Evolutionary conservation across 2,797 vertebrate species (phyloP).

Genomic region (Urocyon cinereoargenteus): DNA sequence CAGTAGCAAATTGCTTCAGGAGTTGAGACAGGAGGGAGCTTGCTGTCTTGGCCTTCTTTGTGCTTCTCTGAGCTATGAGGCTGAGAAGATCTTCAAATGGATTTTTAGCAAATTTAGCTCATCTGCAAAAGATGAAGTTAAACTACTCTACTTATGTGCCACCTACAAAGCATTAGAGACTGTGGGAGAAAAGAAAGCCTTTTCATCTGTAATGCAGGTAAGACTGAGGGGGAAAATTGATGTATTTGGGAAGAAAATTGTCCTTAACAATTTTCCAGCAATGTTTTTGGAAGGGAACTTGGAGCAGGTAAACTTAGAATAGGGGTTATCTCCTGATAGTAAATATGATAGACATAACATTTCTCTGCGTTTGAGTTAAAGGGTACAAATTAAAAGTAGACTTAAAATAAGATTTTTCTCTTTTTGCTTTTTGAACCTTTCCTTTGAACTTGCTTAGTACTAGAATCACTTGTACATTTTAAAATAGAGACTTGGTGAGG

Average conservation of each 20-base stretch:
- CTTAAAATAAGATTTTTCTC: slow-evolving; percentile 33
- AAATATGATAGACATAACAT: not conserved
- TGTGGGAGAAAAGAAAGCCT: slow-evolving; percentile 98
- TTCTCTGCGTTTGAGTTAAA: slow-evolving; percentile 49
- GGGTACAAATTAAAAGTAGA: not conserved
- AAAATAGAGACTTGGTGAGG: not conserved
- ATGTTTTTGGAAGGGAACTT: not conserved
- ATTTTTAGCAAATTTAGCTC: slow-evolving; percentile 97
- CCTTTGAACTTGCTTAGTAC: slow-evolving; percentile 52
- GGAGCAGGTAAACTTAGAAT: not conserved
- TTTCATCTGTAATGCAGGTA: slow-evolving; percentile 99
- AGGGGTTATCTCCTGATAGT: not conserved
- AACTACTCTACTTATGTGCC: slow-evolving; percentile 96
- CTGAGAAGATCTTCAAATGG: slow-evolving; percentile 99
- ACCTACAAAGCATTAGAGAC: slow-evolving; percentile 96
- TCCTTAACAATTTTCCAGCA: not conserved
- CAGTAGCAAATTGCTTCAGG: slow-evolving; percentile 99
- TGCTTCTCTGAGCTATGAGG: slow-evolving; percentile 96
- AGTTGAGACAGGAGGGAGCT: slow-evolving; percentile 97
- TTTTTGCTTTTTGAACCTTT: slow-evolving; percentile 37
- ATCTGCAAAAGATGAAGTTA: slow-evolving; percentile 97
- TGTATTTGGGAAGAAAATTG: slow-evolving; percentile 48
- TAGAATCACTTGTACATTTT: slow-evolving; percentile 31
- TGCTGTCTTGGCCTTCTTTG: slow-evolving; percentile 97
- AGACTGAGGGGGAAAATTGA: slow-evolving; percentile 46